Base-by-base conservation (phyloP, 2,888 invertebrate species). In the Nephrocerus scutellatus region DNA sequence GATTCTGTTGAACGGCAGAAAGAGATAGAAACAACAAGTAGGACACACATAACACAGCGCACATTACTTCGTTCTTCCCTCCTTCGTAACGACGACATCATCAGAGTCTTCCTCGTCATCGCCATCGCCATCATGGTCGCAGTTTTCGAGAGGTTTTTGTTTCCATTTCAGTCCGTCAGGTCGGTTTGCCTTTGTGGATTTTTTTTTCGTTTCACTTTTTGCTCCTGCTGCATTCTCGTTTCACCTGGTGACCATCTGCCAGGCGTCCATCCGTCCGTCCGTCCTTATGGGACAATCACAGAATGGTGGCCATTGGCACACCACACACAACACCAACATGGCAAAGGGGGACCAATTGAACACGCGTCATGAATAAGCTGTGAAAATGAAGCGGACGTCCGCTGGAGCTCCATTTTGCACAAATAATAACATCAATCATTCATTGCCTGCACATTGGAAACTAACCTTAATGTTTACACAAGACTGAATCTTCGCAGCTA, bases 391-490 rank as follows among this genome's bases (percentile, higher is more conserved):
- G n/a, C n/a, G n/a, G n/a, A n/a, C n/a, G 28, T 29, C 26, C 26
- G 1, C 18, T 24, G 25, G 30, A 24, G 30, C 36, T 36, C 31
- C 37, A 14, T 31, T 32, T 32, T 16, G 10, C 23, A 8, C 8
- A 19, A 10, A 30, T 10, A 18, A 12, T 21, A 15, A 6, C 15
- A 29, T 14, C 24, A 23, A 19, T 29, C 22, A 6, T 5, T 31
- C 32, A n/a, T 19, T 12, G 10, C 23, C 6, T 21, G 30, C 13
- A 30, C 23, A 19, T 32, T 30, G 26, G 36, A 44, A 52, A 59
- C 68, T 66, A 52, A 69, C 69, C 68, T 68, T 67, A 49, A 69
- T 63, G 55, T 60, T 60, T 50, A 69, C 66, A 58, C 69, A 69
- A 46, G 64, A 59, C 39, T 59, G 53, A 48, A 69, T 69, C 63